Evolutionary conservation across 2,888 invertebrate species (phyloP).

Genomic region (Scaptomyza tumidula): DNA sequence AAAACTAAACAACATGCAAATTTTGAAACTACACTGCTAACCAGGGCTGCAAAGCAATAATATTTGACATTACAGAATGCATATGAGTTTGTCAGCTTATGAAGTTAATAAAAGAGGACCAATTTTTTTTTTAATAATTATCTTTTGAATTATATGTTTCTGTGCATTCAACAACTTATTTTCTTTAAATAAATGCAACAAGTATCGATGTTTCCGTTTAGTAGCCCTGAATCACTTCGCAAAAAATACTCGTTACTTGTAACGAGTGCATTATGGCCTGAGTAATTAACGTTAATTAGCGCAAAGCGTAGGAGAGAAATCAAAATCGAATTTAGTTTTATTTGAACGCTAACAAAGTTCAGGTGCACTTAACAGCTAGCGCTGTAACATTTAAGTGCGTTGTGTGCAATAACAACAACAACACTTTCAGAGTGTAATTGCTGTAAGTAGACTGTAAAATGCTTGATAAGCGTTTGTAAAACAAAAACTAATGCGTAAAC

Average conservation of each 20-base stretch:
- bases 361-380: slow-evolving; percentile 33
- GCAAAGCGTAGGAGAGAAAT: slow-evolving; percentile 58
- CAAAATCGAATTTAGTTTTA: slow-evolving; percentile 69
- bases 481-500: slow-evolving; percentile 44
- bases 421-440: slow-evolving; percentile 26
- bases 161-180: background rate
- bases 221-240: slow-evolving; percentile 26
- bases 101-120: background rate
- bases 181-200: background rate
- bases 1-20: slow-evolving; percentile 14
- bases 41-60: slow-evolving; percentile 34
- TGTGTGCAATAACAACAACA: slow-evolving; percentile 12
- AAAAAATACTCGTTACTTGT: slow-evolving; percentile 15
- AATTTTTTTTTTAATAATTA: background rate
- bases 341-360: slow-evolving; percentile 57
- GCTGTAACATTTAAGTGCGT: slow-evolving; percentile 13
- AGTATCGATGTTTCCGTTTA: background rate
- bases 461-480: slow-evolving; percentile 55
- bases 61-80: background rate
- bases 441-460: slow-evolving; percentile 58
- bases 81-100: background rate
- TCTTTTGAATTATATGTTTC: background rate
- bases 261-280: slow-evolving; percentile 8
- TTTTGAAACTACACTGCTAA: background rate
- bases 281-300: slow-evolving; percentile 72